A percentile compares a stretch with the other conserved stretches of the same genome.
phyloP scores from a whole-genome alignment of 64 coral and sea anemone genomes.

The Astreopora myriophthalma region DNA sequence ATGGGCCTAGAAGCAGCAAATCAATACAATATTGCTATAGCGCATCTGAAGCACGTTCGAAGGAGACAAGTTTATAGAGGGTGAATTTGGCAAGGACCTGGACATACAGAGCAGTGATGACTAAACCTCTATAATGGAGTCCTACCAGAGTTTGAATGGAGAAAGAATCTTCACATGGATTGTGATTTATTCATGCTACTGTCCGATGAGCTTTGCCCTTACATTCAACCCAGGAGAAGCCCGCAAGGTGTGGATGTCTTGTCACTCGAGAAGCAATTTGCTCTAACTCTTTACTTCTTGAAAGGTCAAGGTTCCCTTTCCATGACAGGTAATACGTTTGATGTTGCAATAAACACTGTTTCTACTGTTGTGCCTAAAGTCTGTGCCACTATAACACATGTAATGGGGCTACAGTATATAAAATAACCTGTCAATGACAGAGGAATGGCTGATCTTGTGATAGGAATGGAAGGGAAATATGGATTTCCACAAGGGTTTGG shows the following conservation, averaged over 20 bases:
- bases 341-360: constrained; percentile 35
- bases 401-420: constrained; percentile 26
- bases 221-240: not conserved
- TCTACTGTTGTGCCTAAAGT: constrained; percentile 40
- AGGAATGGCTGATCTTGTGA: constrained; percentile 40
- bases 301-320: constrained; percentile 74
- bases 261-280: constrained; percentile 62
- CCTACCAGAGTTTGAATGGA: constrained; percentile 42
- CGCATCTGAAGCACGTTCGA: not conserved
- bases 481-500: constrained; percentile 32
- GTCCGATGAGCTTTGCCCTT: constrained; percentile 5
- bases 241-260: constrained; percentile 23
- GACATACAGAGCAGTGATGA: constrained; percentile 31
- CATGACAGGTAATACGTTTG: constrained; percentile 63
- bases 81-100: constrained; percentile 16
- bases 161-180: constrained; percentile 37
- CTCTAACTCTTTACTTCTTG: constrained; percentile 43
- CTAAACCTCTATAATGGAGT: constrained; percentile 6
- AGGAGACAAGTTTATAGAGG: constrained; percentile 22
- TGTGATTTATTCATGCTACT: constrained; percentile 29
- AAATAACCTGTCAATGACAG: constrained; percentile 31
- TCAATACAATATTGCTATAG: not conserved
- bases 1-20: not conserved
- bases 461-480: constrained; percentile 32
- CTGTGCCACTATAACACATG: constrained; percentile 18